Evolutionary conservation across 2,888 invertebrate genomes (phyloP).

Genomic region (Magallana nippona): DNA sequence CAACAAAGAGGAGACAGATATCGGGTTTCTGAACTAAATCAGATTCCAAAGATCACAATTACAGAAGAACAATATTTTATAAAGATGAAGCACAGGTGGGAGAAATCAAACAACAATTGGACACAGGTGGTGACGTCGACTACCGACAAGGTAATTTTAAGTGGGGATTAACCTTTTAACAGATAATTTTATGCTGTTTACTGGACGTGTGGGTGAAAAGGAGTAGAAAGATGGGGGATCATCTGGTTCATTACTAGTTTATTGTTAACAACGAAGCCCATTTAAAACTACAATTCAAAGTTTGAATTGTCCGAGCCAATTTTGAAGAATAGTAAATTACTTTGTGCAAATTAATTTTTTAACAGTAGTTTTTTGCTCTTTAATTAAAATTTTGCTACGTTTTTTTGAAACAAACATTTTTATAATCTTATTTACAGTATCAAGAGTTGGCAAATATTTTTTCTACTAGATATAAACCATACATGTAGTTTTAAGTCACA

Average conservation of each 20-base stretch:
- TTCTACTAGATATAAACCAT: too few species aligned
- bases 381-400: too few species aligned
- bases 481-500: too few species aligned
- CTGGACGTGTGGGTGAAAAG: neutral
- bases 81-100: slow-evolving; percentile 8
- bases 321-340: too few species aligned
- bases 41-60: slow-evolving; percentile 25
- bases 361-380: neutral
- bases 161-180: slow-evolving; percentile 39
- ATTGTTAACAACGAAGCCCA: neutral
- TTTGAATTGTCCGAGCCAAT: too few species aligned
- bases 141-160: slow-evolving; percentile 30
- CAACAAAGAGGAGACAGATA: neutral
- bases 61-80: neutral
- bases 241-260: neutral
- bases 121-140: slow-evolving; percentile 4
- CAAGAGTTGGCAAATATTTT: too few species aligned
- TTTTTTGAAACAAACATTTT: too few species aligned
- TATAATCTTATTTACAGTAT: too few species aligned
- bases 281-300: neutral
- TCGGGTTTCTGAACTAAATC: slow-evolving; percentile 7
- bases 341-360: neutral
- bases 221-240: neutral
- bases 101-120: slow-evolving; percentile 10
- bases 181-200: slow-evolving; percentile 23